Conservation (phyloP, 2,113 vertebrate species). For the Gallinago jamesoni region DNA sequence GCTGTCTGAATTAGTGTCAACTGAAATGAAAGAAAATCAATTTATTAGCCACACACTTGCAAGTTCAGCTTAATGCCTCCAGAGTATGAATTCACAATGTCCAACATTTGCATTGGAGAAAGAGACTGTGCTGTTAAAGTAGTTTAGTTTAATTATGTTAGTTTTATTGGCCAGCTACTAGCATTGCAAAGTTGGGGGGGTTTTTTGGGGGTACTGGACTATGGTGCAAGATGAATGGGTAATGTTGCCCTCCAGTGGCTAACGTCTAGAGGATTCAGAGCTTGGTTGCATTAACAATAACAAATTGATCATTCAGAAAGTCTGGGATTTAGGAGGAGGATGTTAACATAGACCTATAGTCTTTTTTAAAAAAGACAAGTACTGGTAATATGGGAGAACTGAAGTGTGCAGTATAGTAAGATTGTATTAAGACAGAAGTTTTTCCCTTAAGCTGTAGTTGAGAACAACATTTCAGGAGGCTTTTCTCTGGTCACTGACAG, state of each 20-base stretch:
- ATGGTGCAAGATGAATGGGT: not conserved
- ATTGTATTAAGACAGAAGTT: not conserved
- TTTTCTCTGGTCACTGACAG: not conserved
- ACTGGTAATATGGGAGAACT: too few species aligned
- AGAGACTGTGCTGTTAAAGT: not conserved
- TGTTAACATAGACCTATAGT: not conserved
- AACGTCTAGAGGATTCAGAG: not conserved
- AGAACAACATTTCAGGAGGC: not conserved
- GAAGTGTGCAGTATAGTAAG: not conserved
- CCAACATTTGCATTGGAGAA: not conserved
- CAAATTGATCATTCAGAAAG: not conserved
- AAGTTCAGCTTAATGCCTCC: not conserved
- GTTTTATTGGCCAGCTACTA: not conserved
- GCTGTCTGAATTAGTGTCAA: not conserved
- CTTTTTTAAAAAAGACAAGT: not conserved
- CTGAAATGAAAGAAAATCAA: not conserved
- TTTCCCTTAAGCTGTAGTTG: not conserved
- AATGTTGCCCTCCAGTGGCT: conserved; percentile 55
- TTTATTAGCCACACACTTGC: not conserved
- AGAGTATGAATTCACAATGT: not conserved
- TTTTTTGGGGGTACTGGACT: not conserved
- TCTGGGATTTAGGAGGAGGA: not conserved
- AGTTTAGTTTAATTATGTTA: not conserved
- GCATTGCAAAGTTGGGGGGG: not conserved
- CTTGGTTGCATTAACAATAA: not conserved